Base-by-base conservation (phyloP, 2,113 vertebrate species). In the Pardalotus punctatus region DNA sequence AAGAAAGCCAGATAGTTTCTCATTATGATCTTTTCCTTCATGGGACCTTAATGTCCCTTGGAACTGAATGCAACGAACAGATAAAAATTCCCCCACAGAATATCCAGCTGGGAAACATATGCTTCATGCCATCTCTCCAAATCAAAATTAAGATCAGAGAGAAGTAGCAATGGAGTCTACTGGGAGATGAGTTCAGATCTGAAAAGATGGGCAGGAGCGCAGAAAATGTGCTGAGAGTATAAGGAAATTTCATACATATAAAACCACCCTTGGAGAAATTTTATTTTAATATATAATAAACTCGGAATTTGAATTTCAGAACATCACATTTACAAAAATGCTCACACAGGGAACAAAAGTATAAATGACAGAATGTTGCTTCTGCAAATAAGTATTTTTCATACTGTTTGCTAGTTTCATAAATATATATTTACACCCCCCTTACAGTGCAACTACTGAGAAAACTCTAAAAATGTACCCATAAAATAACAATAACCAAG, bases 101-200 rank as follows among this genome's bases (percentile, higher is more conserved):
- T 60, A 81, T 84, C 72, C 83, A 94, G 15, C 22, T 74, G 69
- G 72, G 56, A 86, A 91, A 25, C 72, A 84, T 86, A 92, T 84
- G 80, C 31, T 95, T 89, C 48, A 40, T 66, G 56, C n/a, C 77
- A 89, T 45, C 79, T 84, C 77, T 93, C 53, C 77, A 95, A 81
- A 94, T 78, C 61, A 92, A 84, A 94, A 81, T 95, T 87, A 84
- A 89, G 65, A 94, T 83, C 47, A 91, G 80, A 71, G 38, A 73
- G 36, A 91, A 81, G 28, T 19, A 88, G 40, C 48, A 67, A 31
- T 71, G 69, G 15, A 79, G 23, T 78, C 83, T 92, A 33, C 40
- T 36, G 72, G 65, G 77, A 86, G 15, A 86, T 29, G 67, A 86
- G 28, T 78, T 92, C n/a, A 78, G 47, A 83, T 67, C 16, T 81